These are phyloP conservation scores for Halichoeres trimaculatus DNA, from an alignment of 2,113 vertebrate genomes.

Conservation along the genomic window DNA sequence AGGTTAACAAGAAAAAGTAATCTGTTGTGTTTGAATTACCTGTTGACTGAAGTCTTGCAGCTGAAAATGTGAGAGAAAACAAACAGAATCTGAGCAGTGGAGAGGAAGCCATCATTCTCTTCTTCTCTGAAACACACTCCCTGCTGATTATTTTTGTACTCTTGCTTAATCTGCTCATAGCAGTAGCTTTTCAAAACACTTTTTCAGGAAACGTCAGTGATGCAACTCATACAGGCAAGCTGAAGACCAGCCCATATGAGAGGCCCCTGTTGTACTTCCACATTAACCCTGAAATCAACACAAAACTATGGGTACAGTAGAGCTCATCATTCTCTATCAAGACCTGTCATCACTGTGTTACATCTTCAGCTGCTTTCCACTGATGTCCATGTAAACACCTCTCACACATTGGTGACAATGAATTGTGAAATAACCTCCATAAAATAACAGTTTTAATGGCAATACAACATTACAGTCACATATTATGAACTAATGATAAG, in stretches of 20 bases:
- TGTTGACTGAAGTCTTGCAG: constrained; percentile 35
- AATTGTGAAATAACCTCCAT: not conserved
- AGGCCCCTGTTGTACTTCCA: not conserved
- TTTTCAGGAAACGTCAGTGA: constrained; percentile 52
- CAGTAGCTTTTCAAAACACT: not conserved
- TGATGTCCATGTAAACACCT: too few relatives aligned
- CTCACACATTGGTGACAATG: too few relatives aligned
- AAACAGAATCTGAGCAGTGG: constrained; percentile 25
- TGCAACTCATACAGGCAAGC: not conserved
- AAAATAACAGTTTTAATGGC: not conserved
- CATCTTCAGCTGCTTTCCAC: too few relatives aligned
- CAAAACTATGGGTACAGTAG: not conserved
- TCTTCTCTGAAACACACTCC: not conserved
- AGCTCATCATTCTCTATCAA: too few relatives aligned
- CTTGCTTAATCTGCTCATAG: constrained; percentile 1
- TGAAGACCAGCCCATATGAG: not conserved
- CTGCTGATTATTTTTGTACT: not conserved
- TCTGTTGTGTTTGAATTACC: constrained; percentile 46
- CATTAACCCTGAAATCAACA: too few relatives aligned
- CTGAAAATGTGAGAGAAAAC: constrained; percentile 7
- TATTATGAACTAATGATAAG: not conserved
- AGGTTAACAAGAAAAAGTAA: not conserved
- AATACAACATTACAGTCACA: not conserved
- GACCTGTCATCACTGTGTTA: too few relatives aligned
- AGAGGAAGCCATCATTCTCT: constrained; percentile 28